Evolutionary conservation across 2,888 invertebrate genomes (phyloP).

Genomic region (Agrenia bidenticulata): DNA sequence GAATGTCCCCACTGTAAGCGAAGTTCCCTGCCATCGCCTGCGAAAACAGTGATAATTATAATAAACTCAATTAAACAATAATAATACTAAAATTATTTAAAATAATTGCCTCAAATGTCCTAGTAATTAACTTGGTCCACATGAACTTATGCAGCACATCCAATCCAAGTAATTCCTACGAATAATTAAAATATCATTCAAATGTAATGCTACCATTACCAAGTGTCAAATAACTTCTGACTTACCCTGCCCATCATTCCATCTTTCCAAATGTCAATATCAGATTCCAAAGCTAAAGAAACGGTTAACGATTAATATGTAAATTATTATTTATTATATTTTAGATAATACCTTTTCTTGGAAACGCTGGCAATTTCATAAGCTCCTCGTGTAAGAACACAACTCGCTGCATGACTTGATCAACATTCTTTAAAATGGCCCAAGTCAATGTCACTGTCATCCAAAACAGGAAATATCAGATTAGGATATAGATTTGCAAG

Average conservation of each 20-base stretch:
- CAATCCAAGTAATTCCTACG: conserved; percentile 78
- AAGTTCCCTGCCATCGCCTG: conserved; percentile 99
- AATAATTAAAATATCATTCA: neutral
- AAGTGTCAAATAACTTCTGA: too few species aligned
- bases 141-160: conserved; percentile 96
- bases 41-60: too few species aligned
- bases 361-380: conserved; percentile 97
- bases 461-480: neutral
- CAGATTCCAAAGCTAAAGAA: conserved; percentile 80
- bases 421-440: conserved; percentile 89
- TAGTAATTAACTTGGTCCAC: conserved; percentile 94
- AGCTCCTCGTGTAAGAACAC: conserved; percentile 98
- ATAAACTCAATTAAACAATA: too few species aligned
- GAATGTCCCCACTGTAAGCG: conserved; percentile 94
- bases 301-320: neutral
- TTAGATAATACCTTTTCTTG: too few species aligned
- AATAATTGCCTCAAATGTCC: conserved; percentile 97
- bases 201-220: neutral
- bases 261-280: conserved; percentile 86
- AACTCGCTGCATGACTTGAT: conserved; percentile 91
- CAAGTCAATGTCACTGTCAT: conserved; percentile 73
- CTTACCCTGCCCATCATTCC: conserved; percentile 81
- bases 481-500: conserved; percentile 1
- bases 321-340: conserved; percentile 59
- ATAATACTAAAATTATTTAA: too few species aligned